Conservation (phyloP, 2,113 vertebrate genomes). For the Lynx canadensis region DNA sequence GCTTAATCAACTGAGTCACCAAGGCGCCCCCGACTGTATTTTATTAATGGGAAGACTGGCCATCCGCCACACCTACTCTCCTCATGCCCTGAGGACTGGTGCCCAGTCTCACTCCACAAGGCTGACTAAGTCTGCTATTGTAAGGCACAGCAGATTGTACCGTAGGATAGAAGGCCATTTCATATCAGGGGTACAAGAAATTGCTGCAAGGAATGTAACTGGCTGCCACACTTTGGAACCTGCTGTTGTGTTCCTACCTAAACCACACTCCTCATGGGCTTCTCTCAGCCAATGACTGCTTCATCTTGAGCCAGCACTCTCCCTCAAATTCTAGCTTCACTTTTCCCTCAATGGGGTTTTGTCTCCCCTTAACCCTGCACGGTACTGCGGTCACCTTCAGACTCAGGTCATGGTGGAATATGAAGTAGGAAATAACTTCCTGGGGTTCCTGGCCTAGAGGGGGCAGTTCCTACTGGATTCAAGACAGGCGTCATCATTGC, state of each 20-base stretch:
- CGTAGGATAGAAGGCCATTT: background rate
- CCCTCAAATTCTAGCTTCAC: background rate
- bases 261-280: background rate
- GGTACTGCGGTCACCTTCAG: background rate
- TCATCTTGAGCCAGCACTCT: background rate
- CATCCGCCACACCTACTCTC: background rate
- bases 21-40: background rate
- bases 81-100: background rate
- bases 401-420: background rate
- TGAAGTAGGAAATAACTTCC: background rate
- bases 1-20: too few relatives aligned
- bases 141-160: background rate
- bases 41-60: background rate
- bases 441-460: background rate
- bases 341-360: background rate
- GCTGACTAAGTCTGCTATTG: background rate
- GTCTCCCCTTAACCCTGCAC: background rate
- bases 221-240: background rate
- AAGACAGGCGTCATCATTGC: background rate
- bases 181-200: background rate
- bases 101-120: background rate
- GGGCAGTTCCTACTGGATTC: background rate
- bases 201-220: background rate
- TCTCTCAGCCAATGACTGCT: background rate
- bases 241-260: background rate